Evolutionary conservation across 2,888 invertebrate species (phyloP).

Genomic region (Matsumyia berberina): DNA sequence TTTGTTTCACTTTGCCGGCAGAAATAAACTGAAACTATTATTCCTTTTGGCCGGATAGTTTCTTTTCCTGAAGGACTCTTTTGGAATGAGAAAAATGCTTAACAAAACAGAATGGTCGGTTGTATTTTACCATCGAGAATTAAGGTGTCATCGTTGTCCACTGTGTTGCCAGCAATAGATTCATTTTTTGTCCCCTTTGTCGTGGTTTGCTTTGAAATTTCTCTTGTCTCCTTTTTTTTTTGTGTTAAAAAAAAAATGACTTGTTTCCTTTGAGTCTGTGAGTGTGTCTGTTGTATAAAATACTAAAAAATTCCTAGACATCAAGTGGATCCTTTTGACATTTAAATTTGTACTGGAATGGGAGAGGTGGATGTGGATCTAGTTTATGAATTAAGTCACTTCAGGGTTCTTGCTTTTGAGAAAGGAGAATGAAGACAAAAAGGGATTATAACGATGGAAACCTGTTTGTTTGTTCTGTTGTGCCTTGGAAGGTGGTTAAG

Average conservation of each 20-base stretch:
- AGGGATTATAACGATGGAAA: too few species aligned
- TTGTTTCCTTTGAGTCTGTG: constrained; percentile 47
- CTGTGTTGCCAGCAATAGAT: constrained; percentile 33
- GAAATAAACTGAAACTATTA: constrained; percentile 35
- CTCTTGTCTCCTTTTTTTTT: neutral
- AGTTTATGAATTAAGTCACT: too few species aligned
- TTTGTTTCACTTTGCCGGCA: constrained; percentile 40
- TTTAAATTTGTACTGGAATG: constrained; percentile 4
- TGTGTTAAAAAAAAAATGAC: neutral
- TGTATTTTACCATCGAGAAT: constrained; percentile 46
- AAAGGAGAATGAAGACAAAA: too few species aligned
- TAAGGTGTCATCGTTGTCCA: constrained; percentile 66
- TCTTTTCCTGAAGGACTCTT: constrained; percentile 6
- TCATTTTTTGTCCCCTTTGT: constrained; percentile 52
- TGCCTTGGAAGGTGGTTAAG: too few species aligned
- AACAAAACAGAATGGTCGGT: constrained; percentile 28
- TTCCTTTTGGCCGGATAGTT: constrained; percentile 15
- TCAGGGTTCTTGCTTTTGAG: too few species aligned
- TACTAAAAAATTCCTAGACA: constrained; percentile 9
- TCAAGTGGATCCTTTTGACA: constrained; percentile 53
- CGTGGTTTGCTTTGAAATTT: neutral
- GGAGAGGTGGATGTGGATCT: neutral
- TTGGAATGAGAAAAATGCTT: constrained; percentile 1
- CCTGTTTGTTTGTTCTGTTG: too few species aligned
- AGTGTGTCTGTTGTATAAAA: constrained; percentile 33